Evolutionary conservation across 1,140 invertebrate species (phyloP).

Genomic region (Papilio xuthus): DNA sequence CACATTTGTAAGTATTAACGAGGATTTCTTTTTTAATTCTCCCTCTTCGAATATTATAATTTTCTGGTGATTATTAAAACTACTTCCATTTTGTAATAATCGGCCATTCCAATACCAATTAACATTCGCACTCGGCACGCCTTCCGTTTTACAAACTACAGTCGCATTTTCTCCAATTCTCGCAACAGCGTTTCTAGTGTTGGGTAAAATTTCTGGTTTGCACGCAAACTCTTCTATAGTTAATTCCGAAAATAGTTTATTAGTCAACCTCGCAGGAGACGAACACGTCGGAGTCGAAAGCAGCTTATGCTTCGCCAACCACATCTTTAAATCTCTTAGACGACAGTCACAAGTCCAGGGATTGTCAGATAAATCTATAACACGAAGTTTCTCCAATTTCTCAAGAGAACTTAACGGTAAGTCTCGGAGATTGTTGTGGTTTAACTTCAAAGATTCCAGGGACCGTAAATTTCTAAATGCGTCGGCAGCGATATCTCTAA

Average conservation of each 20-base stretch:
- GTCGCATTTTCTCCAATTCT: conserved; percentile 92
- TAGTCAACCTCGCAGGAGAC: conserved; percentile 85
- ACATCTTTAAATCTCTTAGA: conserved; percentile 90
- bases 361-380: conserved; percentile 94
- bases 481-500: conserved; percentile 88
- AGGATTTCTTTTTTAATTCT: conserved; percentile 87
- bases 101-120: conserved; percentile 95
- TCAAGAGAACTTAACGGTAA: conserved; percentile 88
- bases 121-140: conserved; percentile 90
- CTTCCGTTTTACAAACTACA: conserved; percentile 89
- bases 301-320: conserved; percentile 92
- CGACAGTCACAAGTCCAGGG: conserved; percentile 96
- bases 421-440: conserved; percentile 89
- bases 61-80: conserved; percentile 90
- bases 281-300: conserved; percentile 90
- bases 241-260: conserved; percentile 88
- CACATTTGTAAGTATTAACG: conserved; percentile 92
- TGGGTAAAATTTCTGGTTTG: conserved; percentile 89
- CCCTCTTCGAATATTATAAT: conserved; percentile 91
- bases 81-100: conserved; percentile 89
- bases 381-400: conserved; percentile 87
- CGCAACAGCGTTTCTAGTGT: conserved; percentile 89
- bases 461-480: conserved; percentile 90
- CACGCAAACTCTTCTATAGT: conserved; percentile 93
- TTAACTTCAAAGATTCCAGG: conserved; percentile 91